phyloP scores from a whole-genome alignment of 2,797 vertebrate species.

The Meda fulgida region DNA sequence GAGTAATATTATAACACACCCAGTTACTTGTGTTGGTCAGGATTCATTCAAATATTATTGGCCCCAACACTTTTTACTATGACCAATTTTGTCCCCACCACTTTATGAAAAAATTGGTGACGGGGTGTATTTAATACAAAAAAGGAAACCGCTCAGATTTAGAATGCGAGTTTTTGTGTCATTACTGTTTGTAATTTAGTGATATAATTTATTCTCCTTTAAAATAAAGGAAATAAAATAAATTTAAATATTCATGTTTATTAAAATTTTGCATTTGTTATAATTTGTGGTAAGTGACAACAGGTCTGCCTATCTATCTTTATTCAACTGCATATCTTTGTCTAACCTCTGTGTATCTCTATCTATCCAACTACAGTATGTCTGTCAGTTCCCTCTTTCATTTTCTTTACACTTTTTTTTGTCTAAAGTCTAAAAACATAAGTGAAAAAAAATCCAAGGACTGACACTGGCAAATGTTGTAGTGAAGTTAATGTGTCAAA shows the following conservation, averaged over 20 bases:
- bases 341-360: background rate
- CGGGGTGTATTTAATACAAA: background rate
- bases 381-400: background rate
- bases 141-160: background rate
- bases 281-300: background rate
- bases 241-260: too few relatives aligned
- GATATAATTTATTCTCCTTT: background rate
- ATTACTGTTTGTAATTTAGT: background rate
- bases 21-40: background rate
- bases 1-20: slow-evolving; percentile 12
- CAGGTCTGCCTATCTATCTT: background rate
- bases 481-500: background rate
- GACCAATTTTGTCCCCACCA: background rate
- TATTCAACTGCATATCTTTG: too few relatives aligned
- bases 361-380: background rate
- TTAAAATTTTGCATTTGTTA: background rate
- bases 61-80: background rate
- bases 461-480: background rate
- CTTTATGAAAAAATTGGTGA: background rate
- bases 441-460: too few relatives aligned
- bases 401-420: background rate
- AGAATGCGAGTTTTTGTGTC: too few relatives aligned
- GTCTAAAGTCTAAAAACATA: background rate
- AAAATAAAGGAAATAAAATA: too few relatives aligned
- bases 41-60: background rate